phyloP scores from a whole-genome alignment of 1,140 invertebrate genomes.

The Drosophila cardini region DNA sequence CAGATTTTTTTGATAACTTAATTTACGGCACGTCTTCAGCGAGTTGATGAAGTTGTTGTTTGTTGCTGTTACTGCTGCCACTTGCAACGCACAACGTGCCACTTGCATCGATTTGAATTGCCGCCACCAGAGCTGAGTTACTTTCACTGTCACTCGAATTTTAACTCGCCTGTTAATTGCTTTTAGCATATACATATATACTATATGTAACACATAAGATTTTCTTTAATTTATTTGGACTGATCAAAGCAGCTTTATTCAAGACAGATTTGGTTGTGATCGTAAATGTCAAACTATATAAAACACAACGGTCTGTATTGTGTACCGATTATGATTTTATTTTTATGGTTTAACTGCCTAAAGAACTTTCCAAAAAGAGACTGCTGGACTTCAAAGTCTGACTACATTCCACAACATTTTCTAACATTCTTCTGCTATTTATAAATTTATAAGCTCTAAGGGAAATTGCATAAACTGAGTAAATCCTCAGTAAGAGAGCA shows the following conservation, averaged over 20 bases:
- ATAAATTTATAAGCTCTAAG: background rate
- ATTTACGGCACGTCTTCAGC: slow-evolving; percentile 68
- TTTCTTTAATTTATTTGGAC: background rate
- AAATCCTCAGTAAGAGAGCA: slow-evolving; percentile 36
- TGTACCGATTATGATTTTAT: slow-evolving; percentile 34
- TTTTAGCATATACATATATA: slow-evolving; percentile 43
- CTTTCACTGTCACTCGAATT: slow-evolving; percentile 73
- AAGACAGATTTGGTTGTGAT: background rate
- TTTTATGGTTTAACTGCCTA: slow-evolving; percentile 17
- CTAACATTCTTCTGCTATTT: background rate
- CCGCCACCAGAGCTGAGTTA: slow-evolving; percentile 26
- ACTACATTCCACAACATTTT: background rate
- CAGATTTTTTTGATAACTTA: slow-evolving; percentile 77
- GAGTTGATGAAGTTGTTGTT: slow-evolving; percentile 64
- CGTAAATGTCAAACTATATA: slow-evolving; percentile 15
- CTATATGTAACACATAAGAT: background rate
- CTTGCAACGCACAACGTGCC: slow-evolving; percentile 16
- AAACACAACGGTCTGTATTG: slow-evolving; percentile 28
- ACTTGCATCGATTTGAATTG: slow-evolving; percentile 59
- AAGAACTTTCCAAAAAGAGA: slow-evolving; percentile 25
- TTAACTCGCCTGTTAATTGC: slow-evolving; percentile 61
- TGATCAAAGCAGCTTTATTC: slow-evolving; percentile 22
- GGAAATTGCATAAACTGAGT: slow-evolving; percentile 54
- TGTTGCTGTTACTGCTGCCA: background rate
- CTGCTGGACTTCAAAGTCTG: slow-evolving; percentile 19